Percentiles rank a stretch among this genome's conserved stretches.
Conservation (phyloP, 1,140 invertebrate genomes). For the Drosophila cardini region DNA sequence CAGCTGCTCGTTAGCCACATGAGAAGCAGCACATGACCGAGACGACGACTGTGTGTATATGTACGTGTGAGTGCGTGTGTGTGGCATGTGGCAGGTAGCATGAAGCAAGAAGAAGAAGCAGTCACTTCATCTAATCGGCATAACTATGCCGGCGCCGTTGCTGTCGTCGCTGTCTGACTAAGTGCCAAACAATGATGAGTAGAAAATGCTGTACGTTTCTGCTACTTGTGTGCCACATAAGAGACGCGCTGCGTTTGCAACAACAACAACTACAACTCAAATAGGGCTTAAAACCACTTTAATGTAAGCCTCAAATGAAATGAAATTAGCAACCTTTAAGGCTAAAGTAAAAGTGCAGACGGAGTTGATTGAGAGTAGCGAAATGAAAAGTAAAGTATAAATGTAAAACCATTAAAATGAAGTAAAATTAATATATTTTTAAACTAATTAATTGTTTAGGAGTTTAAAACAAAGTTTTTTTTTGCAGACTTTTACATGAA, state of each 20-base stretch:
- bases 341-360: neutral
- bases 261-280: neutral
- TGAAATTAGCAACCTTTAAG: slow-evolving; percentile 3
- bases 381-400: neutral
- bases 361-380: neutral
- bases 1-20: slow-evolving; percentile 73
- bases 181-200: slow-evolving; percentile 76
- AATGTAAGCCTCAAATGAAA: neutral
- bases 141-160: slow-evolving; percentile 47
- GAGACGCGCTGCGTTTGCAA: neutral
- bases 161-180: slow-evolving; percentile 61
- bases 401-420: too few species aligned
- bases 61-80: neutral
- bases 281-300: neutral
- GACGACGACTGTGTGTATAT: neutral
- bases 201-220: slow-evolving; percentile 49
- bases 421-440: too few species aligned
- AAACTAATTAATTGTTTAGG: too few species aligned
- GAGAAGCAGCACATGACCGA: slow-evolving; percentile 29
- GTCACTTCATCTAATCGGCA: slow-evolving; percentile 74
- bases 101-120: slow-evolving; percentile 39
- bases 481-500: too few species aligned
- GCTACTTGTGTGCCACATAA: slow-evolving; percentile 21
- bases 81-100: neutral
- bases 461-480: too few species aligned